Evolutionary conservation across 2,797 vertebrate genomes (phyloP), one percentile per base, ranked within the genome.

Genomic region (Kryptolebias ocellatus): DNA sequence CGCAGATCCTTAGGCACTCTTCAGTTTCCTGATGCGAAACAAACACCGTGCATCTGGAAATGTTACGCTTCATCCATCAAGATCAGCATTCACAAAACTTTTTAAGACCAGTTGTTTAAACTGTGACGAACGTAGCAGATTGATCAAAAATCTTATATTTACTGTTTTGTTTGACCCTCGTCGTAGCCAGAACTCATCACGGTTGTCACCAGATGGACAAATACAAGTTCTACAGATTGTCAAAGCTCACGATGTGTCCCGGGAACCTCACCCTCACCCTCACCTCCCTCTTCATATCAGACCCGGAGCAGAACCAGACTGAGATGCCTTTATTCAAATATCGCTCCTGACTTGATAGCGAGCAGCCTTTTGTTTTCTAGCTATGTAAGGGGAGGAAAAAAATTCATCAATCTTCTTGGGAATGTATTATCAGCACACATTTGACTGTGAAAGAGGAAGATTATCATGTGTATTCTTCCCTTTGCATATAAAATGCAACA

Each of bases 321-420:
- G 72, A 70, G 49, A 31, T 31, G 39, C 69, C 61, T 80, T 78
- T 74, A 49, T 20, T 10, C 16, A n/a, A 20, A 67, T 71, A 71
- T 72, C 37, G 68, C 72, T 49, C 47, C 83, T 61, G 53, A 75
- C 72, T 78, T 71, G 75, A 66, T 66, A 64, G 53, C 5, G n/a
- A 64, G 17, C 27, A 5, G 16, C 28, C 18, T 42, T 5, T 10
- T 17, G 14, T 82, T 80, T 75, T 72, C 65, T 80, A 88, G 58
- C 75, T 67, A 60, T 18, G 14, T 18, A 70, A 72, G 55, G 20
- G 34, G 71, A 54, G 20, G 34, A 73, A 54, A 74, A 53, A 12
- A 12, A 42, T 8, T 45, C 53, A 65, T n/a, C 52, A 53, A 51
- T 44, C 53, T 37, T 24, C 18, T 53, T 37, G 45, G 49, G 69